Evolutionary conservation across 2,888 invertebrate species (phyloP), one percentile per base, ranked within the genome.

Genomic region (Uloborus plumipes): DNA sequence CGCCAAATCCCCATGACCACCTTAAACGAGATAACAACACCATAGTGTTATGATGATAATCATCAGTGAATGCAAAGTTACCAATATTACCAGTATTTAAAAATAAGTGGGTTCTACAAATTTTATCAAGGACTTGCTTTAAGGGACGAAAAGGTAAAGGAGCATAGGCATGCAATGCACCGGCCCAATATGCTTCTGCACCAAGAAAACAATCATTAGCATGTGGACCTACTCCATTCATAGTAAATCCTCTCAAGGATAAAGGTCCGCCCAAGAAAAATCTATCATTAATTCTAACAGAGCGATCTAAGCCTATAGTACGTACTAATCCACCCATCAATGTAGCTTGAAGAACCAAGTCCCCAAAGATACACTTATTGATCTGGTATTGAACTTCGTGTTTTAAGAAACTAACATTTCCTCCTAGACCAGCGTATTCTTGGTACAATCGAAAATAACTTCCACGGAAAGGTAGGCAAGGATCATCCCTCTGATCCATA

Each of bases 211-310:
- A 93, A 73, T 94, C 94, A 85, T 70, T 69, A 49, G 91, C 89
- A 84, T 94, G 94, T 0, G 97, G 95, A 0, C 97, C 97, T 39
- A 94, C 93, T n/a, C 97, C 95, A 85, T 95, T 92, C 89, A 93
- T 92, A 77, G 93, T 92, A 89, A 98, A 99, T 16, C 98, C 99
- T 85, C 99, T 91, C 31, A 99, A 88, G 59, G 94, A 93, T 85
- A 95, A 90, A 1, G 98, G 96, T 0, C 99, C 98, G 3, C 99
- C 99, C 64, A 97, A 90, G 90, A 93, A 96, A 90, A 94, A 94
- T 86, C 93, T 91, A 89, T 96, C 95, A 49, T 92, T 91, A 83
- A 94, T 90, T 85, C 91, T 92, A 62, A 92, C 90, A 86, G 90
- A 90, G 88, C 86, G 92, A 67, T 93, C 92, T 87, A 91, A 91